These are phyloP conservation scores for Scolanthus callimorphus DNA, from an alignment of 92 coral and sea anemone species.

Conservation along the genomic window DNA sequence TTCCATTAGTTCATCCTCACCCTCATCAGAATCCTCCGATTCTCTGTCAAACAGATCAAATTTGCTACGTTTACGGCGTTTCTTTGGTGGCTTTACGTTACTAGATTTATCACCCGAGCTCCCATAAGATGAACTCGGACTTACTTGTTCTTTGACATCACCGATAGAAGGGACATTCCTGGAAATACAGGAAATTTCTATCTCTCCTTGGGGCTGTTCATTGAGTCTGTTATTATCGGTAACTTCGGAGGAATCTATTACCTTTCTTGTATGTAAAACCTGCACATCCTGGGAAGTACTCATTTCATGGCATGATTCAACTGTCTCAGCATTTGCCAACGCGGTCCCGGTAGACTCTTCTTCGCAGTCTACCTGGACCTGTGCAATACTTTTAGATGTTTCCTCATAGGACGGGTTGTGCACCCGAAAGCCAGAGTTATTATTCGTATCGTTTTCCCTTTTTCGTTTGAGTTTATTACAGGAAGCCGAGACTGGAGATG, in stretches of 20 bases:
- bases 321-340: neutral
- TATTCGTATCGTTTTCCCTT: neutral
- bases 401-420: neutral
- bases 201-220: no score
- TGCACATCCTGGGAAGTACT: neutral
- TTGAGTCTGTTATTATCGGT: no score
- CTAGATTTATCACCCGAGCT: no score
- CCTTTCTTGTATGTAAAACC: neutral
- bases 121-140: no score
- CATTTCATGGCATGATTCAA: neutral
- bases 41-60: no score
- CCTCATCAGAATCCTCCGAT: neutral
- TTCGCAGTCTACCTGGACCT: neutral
- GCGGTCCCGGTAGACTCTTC: neutral
- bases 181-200: no score
- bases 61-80: neutral
- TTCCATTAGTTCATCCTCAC: neutral
- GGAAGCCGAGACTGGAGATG: neutral
- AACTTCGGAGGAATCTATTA: neutral
- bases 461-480: neutral
- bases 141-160: neutral
- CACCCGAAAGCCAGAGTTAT: neutral
- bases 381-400: neutral
- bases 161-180: no score
- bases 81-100: neutral